Base-by-base conservation (phyloP, 2,113 vertebrate genomes). In the Perca fluviatilis region DNA sequence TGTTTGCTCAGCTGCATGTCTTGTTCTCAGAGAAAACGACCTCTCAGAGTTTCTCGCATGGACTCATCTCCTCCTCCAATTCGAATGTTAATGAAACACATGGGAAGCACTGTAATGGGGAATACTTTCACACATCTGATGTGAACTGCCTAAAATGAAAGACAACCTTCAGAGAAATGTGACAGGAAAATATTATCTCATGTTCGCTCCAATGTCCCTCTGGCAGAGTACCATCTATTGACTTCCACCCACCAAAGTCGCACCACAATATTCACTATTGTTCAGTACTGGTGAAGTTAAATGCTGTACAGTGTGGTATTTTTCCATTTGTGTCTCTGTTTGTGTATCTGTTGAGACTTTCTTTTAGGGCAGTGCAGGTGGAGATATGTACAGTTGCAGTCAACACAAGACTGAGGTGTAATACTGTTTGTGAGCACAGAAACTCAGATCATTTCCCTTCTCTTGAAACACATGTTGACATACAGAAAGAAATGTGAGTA, bases 141-240 rank as follows among this genome's bases (percentile, higher is more conserved):
- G 51, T 23, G 47, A 74, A 36, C 66, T 64, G 56, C 36, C 16
- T 23, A 50, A 66, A 91, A 84, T 88, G 82, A 88, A 88, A 85
- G 77, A 61, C 79, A 89, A 86, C 81, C 83, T 86, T 89, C 51
- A 75, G 78, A 70, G 61, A 79, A 87, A 87, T 84, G 81, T 58
- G 82, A 86, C 83, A 82, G 92, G 90, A 91, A 93, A 93, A 91
- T 86, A 89, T 92, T 88, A 89, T 85, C 86, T 91, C 90, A 90
- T 89, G 50, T 57, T 78, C 30, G 18, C 36, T 71, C 82, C 71
- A 36, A 51, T 40, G 76, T 47, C 77, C 56, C 57, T 13, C 72
- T 89, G 89, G 80, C 90, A 82, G 36, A 62, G 61, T 1, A 47
- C 78, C 83, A 64, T 84, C 86, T 46, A 77, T 4, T 72, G 87